Percentiles rank a stretch among this genome's conserved stretches.
These are phyloP conservation scores for Drosophila burlai DNA, from an alignment of 1,140 invertebrate genomes.

Conservation along the genomic window DNA sequence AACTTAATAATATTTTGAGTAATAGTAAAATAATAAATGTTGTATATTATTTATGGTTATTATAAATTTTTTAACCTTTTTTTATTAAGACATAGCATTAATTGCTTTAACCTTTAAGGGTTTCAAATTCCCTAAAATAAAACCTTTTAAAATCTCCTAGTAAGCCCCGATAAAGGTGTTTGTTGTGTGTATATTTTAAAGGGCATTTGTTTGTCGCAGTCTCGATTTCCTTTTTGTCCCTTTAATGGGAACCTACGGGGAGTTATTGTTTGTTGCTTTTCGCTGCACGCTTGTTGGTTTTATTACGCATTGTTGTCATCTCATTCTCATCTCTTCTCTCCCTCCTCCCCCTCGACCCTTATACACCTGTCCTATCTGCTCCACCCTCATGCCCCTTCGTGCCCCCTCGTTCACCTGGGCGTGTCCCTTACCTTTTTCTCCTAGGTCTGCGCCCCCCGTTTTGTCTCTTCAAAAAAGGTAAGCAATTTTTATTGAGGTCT, in stretches of 20 bases:
- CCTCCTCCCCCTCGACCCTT: not conserved
- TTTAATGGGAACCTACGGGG: conserved; percentile 2
- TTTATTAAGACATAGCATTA: no score
- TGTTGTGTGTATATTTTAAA: not conserved
- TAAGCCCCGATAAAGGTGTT: not conserved
- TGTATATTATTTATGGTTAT: not conserved
- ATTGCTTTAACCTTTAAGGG: no score
- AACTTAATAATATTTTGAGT: no score
- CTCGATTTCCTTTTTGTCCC: not conserved
- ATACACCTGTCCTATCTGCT: not conserved
- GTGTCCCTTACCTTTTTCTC: conserved; percentile 22
- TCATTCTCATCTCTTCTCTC: not conserved
- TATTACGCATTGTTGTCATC: conserved; percentile 63
- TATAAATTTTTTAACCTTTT: no score
- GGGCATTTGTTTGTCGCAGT: conserved; percentile 21
- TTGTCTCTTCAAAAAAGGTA: conserved; percentile 63
- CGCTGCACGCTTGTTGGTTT: conserved; percentile 60
- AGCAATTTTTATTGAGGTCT: conserved; percentile 71
- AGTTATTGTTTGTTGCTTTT: conserved; percentile 40
- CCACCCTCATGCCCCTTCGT: not conserved
- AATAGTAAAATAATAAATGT: no score
- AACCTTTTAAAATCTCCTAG: not conserved
- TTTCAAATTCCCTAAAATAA: no score
- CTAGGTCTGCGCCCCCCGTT: not conserved
- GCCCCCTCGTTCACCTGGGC: conserved; percentile 3